phyloP scores from a whole-genome alignment of 2,888 invertebrate species.

The Drosophila kambysellisi region DNA sequence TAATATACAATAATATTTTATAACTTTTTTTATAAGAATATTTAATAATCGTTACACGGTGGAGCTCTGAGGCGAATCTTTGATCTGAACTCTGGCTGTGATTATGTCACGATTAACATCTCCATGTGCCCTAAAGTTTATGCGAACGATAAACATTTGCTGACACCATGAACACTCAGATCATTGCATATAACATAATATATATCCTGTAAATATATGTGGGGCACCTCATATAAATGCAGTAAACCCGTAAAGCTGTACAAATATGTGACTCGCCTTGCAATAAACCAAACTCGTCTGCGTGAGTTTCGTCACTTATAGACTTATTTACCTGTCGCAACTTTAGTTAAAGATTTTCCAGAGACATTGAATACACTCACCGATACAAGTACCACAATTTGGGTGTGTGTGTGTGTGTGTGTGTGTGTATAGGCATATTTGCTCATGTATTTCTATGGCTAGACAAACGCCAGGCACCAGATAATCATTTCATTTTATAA shows the following conservation, averaged over 20 bases:
- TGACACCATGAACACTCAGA: conserved; percentile 46
- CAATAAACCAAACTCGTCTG: conserved; percentile 52
- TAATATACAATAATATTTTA: conserved; percentile 9
- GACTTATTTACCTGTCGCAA: conserved; percentile 69
- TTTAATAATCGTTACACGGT: conserved; percentile 2
- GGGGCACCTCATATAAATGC: conserved; percentile 61
- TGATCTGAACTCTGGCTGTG: conserved; percentile 11
- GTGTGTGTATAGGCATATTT: conserved; percentile 15
- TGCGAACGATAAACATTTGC: conserved; percentile 51
- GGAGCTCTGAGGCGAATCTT: background rate
- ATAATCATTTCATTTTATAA: conserved; percentile 79
- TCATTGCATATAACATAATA: conserved; percentile 28
- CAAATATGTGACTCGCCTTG: conserved; percentile 74
- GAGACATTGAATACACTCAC: conserved; percentile 13
- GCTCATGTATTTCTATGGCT: conserved; percentile 53
- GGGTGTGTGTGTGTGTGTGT: background rate
- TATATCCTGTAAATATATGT: conserved; percentile 43
- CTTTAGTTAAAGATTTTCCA: conserved; percentile 37
- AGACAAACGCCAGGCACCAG: conserved; percentile 71
- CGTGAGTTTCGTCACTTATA: conserved; percentile 44
- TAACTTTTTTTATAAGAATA: conserved; percentile 1
- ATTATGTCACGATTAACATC: conserved; percentile 49
- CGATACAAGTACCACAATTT: background rate
- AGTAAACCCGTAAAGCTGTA: conserved; percentile 56
- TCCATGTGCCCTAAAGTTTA: conserved; percentile 47